Conservation (phyloP, 1,140 invertebrate genomes). For the Eriosoma lanigerum region DNA sequence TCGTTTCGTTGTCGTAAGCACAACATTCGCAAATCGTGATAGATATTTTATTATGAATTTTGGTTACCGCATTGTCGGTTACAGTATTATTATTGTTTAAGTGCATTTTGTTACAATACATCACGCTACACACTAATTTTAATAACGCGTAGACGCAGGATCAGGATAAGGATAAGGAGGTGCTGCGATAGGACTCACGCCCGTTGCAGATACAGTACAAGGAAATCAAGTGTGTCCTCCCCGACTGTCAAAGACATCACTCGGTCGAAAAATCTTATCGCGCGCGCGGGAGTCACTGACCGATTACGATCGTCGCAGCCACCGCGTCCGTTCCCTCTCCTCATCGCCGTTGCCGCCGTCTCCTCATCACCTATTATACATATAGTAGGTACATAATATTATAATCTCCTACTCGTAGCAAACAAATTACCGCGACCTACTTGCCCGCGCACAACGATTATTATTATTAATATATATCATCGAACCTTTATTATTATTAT, state of each 20-base stretch:
- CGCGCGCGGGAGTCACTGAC: constrained; percentile 30
- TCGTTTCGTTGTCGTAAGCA: too few species aligned
- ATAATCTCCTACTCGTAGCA: not conserved
- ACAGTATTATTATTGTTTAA: not conserved
- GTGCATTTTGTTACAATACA: not conserved
- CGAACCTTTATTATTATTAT: constrained; percentile 32
- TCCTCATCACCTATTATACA: not conserved
- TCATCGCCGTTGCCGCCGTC: not conserved
- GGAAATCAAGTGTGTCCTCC: constrained; percentile 13
- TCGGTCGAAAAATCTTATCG: not conserved
- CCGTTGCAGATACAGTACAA: constrained; percentile 21
- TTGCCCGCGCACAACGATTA: not conserved
- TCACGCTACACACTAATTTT: too few species aligned
- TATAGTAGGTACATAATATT: not conserved
- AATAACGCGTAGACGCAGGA: too few species aligned
- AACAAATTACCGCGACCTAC: constrained; percentile 24
- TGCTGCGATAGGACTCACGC: not conserved
- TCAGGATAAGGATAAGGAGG: not conserved
- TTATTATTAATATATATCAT: constrained; percentile 22
- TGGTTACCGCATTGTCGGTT: not conserved
- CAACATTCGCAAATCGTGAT: too few species aligned
- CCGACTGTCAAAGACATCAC: not conserved
- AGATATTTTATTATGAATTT: not conserved
- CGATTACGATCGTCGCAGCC: constrained; percentile 25
- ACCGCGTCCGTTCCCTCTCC: not conserved